Conservation (phyloP, 1,140 invertebrate genomes). For the Zophobas morio region DNA sequence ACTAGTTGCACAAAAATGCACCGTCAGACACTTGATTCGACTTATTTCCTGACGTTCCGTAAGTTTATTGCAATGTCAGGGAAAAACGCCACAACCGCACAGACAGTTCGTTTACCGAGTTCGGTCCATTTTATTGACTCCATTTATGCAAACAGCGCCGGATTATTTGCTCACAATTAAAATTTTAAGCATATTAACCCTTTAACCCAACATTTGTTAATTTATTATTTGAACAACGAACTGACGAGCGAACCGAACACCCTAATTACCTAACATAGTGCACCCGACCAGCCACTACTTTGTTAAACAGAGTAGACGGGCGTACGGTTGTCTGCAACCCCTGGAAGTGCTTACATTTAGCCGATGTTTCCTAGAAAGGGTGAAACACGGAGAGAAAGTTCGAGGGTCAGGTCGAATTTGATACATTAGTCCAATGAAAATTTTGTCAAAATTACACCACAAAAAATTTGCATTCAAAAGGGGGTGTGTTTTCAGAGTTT, state of each 20-base stretch:
- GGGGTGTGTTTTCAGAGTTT: no score
- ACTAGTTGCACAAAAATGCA: conserved; percentile 50
- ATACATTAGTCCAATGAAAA: no score
- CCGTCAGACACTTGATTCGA: conserved; percentile 39
- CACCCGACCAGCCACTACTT: background rate
- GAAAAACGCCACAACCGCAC: conserved; percentile 40
- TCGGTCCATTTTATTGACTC: conserved; percentile 48
- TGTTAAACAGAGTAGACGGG: no score
- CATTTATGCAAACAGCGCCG: conserved; percentile 42
- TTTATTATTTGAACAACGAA: conserved; percentile 51
- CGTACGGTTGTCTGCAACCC: no score
- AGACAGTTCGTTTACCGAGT: conserved; percentile 46
- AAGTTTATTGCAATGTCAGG: conserved; percentile 49
- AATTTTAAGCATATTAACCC: conserved; percentile 62
- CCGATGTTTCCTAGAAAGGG: no score
- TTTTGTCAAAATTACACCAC: no score
- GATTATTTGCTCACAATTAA: conserved; percentile 61
- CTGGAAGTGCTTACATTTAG: no score
- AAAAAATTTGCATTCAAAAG: no score
- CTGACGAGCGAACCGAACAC: conserved; percentile 29
- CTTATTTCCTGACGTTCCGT: conserved; percentile 46
- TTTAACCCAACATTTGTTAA: conserved; percentile 54
- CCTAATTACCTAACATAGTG: conserved; percentile 28
- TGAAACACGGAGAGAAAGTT: no score
- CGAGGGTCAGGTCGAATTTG: no score